phyloP scores from a whole-genome alignment of 2,888 invertebrate species.

The Chrysopilus asiliformis region DNA sequence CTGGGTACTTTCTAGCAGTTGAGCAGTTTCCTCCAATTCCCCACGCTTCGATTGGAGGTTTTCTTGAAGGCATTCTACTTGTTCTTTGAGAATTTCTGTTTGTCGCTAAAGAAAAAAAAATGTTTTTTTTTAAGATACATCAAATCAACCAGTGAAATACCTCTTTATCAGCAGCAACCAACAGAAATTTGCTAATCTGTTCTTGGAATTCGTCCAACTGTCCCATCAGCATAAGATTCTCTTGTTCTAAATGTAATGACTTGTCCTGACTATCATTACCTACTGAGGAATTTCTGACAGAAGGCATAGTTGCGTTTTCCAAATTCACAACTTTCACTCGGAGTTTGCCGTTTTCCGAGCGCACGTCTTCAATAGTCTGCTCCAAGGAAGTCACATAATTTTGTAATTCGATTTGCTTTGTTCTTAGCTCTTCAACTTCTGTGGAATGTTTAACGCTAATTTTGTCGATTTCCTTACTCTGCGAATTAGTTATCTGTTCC shows the following conservation, averaged over 20 bases:
- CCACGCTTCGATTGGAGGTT: conserved; percentile 29
- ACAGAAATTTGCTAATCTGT: conserved; percentile 20
- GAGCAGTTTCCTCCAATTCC: conserved; percentile 30
- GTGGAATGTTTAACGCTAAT: too few species aligned
- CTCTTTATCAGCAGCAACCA: conserved; percentile 27
- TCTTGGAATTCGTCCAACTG: conserved; percentile 27
- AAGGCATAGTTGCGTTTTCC: too few species aligned
- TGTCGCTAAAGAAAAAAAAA: conserved; percentile 20
- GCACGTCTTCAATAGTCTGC: too few species aligned
- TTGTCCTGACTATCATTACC: too few species aligned
- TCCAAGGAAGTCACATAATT: too few species aligned
- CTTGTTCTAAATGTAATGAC: conserved; percentile 23
- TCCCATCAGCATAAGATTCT: conserved; percentile 26
- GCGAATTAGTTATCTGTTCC: conserved; percentile 17
- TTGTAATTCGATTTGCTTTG: conserved; percentile 1
- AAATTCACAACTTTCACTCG: too few species aligned
- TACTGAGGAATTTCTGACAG: too few species aligned
- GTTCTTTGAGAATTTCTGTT: conserved; percentile 29
- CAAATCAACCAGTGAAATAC: conserved; percentile 15
- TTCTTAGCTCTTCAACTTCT: conserved; percentile 5
- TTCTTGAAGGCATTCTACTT: conserved; percentile 28
- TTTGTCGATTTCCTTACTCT: too few species aligned
- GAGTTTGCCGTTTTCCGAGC: too few species aligned
- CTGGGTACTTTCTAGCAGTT: conserved; percentile 29
- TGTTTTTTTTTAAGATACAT: not conserved